Conservation (phyloP, 2,797 vertebrate species). For the Gobionotothen gibberifrons region DNA sequence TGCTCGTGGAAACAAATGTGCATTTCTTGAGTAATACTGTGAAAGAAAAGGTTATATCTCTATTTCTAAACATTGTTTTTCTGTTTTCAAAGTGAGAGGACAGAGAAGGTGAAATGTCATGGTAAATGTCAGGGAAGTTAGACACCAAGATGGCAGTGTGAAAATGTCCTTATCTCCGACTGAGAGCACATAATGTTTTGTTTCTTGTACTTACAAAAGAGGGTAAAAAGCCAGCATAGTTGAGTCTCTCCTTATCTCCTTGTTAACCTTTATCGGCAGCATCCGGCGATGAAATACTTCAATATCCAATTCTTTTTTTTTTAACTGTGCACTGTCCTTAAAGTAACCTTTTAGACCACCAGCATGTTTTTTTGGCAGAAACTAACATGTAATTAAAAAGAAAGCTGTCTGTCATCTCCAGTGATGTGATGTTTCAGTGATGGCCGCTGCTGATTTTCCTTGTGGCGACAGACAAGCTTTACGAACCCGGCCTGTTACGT, state of each 20-base stretch:
- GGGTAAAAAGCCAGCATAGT: not conserved
- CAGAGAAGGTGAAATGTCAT: constrained; percentile 62
- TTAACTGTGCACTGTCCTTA: too few relatives aligned
- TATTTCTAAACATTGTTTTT: constrained; percentile 30
- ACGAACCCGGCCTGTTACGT: constrained; percentile 33
- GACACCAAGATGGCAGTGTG: constrained; percentile 12
- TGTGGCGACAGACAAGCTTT: constrained; percentile 29
- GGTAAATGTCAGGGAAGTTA: constrained; percentile 58
- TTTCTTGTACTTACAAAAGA: constrained; percentile 1
- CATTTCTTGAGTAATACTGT: not conserved
- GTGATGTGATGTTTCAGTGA: not conserved
- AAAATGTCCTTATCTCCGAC: constrained; percentile 24
- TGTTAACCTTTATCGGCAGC: too few relatives aligned
- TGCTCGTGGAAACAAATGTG: not conserved
- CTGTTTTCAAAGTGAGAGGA: constrained; percentile 6
- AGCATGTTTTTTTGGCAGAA: not conserved
- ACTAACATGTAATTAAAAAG: constrained; percentile 3
- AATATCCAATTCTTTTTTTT: too few relatives aligned
- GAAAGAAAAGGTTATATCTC: constrained; percentile 16
- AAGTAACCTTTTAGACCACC: not conserved
- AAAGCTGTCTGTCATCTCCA: constrained; percentile 20
- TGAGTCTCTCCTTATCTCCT: not conserved
- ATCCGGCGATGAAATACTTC: too few relatives aligned
- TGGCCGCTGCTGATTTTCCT: constrained; percentile 21
- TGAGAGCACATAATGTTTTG: constrained; percentile 33